A percentile compares a stretch with the other conserved stretches of the same genome.
phyloP scores from a whole-genome alignment of 2,797 vertebrate genomes.

The Dermochelys coriacea region DNA sequence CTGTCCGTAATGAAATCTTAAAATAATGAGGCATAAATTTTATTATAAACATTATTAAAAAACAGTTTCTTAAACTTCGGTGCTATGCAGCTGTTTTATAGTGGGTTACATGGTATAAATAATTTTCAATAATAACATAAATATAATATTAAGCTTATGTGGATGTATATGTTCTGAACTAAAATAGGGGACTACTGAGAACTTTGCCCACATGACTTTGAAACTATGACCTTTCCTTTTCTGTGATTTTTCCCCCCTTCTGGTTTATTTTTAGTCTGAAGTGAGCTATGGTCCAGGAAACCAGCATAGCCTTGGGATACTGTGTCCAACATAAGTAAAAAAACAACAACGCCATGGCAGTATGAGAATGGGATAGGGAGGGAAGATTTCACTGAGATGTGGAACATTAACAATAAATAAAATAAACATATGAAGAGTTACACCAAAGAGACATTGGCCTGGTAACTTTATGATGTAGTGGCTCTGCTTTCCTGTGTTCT shows the following conservation, averaged over 20 bases:
- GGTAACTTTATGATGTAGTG: background rate
- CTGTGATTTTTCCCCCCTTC: background rate
- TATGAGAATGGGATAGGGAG: background rate
- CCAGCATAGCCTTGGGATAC: background rate
- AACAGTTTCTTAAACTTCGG: constrained; percentile 20
- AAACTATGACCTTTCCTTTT: background rate
- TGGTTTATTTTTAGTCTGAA: background rate
- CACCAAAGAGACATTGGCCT: background rate
- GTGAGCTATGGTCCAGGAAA: background rate
- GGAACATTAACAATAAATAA: background rate
- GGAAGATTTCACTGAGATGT: background rate
- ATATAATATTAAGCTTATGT: background rate
- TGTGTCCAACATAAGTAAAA: background rate
- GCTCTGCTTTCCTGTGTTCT: background rate
- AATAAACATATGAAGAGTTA: background rate
- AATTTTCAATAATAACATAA: constrained; percentile 48
- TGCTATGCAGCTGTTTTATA: constrained; percentile 23
- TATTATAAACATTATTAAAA: constrained; percentile 16
- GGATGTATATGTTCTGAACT: constrained; percentile 34
- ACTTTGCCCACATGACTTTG: background rate
- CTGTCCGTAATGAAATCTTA: constrained; percentile 18
- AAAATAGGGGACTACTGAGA: constrained; percentile 16
- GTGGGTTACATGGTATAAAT: background rate
- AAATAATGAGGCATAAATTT: background rate
- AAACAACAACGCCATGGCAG: background rate